Conservation (phyloP, 2,113 vertebrate genomes). For the Triplophysa tibetana region DNA sequence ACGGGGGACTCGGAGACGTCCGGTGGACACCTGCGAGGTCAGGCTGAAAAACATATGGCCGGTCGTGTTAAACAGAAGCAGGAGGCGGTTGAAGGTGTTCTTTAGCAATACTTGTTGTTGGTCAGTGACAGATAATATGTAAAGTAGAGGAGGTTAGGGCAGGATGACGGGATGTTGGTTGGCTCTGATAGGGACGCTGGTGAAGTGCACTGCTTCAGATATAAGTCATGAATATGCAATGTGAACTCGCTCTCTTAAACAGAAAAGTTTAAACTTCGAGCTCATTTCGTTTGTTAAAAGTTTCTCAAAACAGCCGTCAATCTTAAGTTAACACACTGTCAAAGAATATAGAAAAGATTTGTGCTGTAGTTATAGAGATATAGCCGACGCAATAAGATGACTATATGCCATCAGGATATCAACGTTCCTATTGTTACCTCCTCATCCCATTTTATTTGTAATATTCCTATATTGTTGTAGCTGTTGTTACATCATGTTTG, state of each 20-base stretch:
- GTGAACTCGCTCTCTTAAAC: background rate
- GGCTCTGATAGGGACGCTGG: constrained; percentile 2
- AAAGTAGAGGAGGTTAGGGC: constrained; percentile 34
- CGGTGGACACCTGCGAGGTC: constrained; percentile 31
- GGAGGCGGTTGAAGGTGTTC: constrained; percentile 34
- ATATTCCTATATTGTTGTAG: constrained; percentile 2
- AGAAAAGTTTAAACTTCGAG: background rate
- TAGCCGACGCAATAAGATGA: background rate
- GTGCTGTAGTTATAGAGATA: background rate
- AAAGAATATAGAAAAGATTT: background rate
- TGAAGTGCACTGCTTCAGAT: constrained; percentile 22
- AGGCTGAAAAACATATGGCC: constrained; percentile 37
- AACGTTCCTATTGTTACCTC: background rate
- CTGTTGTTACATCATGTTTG: constrained; percentile 4
- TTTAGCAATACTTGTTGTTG: constrained; percentile 31
- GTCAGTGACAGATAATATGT: constrained; percentile 33
- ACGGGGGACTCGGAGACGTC: constrained; percentile 3
- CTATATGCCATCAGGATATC: background rate
- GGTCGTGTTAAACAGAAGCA: constrained; percentile 18
- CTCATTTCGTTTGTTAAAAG: background rate
- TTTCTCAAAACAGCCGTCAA: background rate
- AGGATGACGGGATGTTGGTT: background rate
- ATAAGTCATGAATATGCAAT: constrained; percentile 30
- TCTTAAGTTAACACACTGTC: background rate
- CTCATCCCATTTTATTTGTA: background rate